phyloP scores from a whole-genome alignment of 2,797 vertebrate species.

The Glyptemys insculpta region DNA sequence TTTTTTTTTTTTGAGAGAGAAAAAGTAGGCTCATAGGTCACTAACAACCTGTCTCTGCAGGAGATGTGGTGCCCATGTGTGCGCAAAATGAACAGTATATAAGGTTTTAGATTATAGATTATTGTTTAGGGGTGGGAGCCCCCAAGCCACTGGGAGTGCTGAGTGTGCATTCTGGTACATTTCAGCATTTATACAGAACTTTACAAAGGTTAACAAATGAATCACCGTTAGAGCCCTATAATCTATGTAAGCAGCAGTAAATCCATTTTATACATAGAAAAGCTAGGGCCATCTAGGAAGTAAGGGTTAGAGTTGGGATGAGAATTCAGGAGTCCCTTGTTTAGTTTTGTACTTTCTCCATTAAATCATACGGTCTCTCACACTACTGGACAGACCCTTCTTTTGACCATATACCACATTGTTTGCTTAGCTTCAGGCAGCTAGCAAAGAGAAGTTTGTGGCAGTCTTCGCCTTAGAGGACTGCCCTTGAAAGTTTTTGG shows the following conservation, averaged over 20 bases:
- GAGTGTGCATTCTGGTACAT: not conserved
- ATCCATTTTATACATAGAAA: not conserved
- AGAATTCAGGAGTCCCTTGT: not conserved
- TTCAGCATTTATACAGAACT: not conserved
- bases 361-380: not conserved
- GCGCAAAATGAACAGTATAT: not conserved
- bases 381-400: accelerated
- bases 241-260: not conserved
- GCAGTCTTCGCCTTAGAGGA: not conserved
- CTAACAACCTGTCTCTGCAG: not conserved
- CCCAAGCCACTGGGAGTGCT: not conserved
- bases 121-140: not conserved
- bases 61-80: not conserved
- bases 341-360: not conserved
- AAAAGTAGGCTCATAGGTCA: not conserved
- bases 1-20: not conserved
- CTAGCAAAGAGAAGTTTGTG: not conserved
- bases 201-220: not conserved
- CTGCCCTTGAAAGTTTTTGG: not conserved
- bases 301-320: not conserved
- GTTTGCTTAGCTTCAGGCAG: not conserved
- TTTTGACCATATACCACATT: not conserved
- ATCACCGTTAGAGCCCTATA: accelerated
- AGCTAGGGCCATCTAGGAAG: not conserved
- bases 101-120: not conserved